These are phyloP conservation scores for Philereme transversata DNA, from an alignment of 2,888 invertebrate genomes.

Conservation along the genomic window DNA sequence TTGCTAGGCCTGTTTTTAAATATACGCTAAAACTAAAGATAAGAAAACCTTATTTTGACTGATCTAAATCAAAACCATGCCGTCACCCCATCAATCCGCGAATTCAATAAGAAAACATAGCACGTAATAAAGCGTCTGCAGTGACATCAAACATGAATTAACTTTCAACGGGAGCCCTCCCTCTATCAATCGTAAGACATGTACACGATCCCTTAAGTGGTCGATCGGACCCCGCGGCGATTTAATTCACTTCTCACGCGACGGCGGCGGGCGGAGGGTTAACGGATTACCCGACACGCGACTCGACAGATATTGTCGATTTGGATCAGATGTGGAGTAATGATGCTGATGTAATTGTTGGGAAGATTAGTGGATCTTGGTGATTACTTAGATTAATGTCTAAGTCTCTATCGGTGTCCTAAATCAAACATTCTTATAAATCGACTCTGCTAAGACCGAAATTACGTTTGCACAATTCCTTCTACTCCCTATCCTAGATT, in stretches of 20 bases:
- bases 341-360: slow-evolving; percentile 59
- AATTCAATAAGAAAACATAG: slow-evolving; percentile 62
- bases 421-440: no score
- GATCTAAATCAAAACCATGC: slow-evolving; percentile 18
- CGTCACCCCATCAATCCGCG: slow-evolving; percentile 36
- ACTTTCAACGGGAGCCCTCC: slow-evolving; percentile 73
- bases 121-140: slow-evolving; percentile 71
- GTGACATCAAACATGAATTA: slow-evolving; percentile 81
- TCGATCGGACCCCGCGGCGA: slow-evolving; percentile 71
- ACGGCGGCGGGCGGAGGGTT: slow-evolving; percentile 66
- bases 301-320: slow-evolving; percentile 80
- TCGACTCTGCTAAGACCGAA: no score
- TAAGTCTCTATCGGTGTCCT: no score
- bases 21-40: no score
- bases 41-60: background rate
- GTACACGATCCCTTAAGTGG: slow-evolving; percentile 76
- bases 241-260: slow-evolving; percentile 82
- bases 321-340: slow-evolving; percentile 68
- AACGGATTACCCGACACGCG: slow-evolving; percentile 78
- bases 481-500: no score
- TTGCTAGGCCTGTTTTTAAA: no score
- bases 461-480: no score
- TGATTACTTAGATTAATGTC: slow-evolving; percentile 7
- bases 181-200: slow-evolving; percentile 77
- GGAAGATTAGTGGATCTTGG: slow-evolving; percentile 29